Base-by-base conservation (phyloP, 37 sponge, comb jelly and placozoan genomes). In the Halisarca cf. caerulea region DNA sequence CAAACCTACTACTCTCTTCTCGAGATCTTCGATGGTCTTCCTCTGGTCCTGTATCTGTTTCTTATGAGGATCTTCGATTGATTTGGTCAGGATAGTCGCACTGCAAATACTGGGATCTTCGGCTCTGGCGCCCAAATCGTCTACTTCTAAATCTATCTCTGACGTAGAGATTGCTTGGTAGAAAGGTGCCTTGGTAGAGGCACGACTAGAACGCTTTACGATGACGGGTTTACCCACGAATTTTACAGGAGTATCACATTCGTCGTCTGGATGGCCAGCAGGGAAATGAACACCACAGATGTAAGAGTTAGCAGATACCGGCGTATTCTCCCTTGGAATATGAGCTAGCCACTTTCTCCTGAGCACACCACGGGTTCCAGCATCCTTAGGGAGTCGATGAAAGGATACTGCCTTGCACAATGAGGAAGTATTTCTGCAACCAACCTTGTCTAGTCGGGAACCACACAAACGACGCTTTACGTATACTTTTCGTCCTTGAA, bases 261-360 rank as follows among this genome's bases (percentile, higher is more conserved):
- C 71, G 27, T 2, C 71, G 33, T 69, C 53, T 4, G 79, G 53
- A 27, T 78, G 53, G 43, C 79, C 79, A 42, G 79, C 30, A 2
- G 47, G 79, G 28, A 78, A 78, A 78, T 78, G 79, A 47, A 78
- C 43, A 47, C 79, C 79, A 47, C 79, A 78, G 79, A 78, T 47
- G 54, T 78, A 78, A 47, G 51, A 44, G 79, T 78, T 78, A 51
- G 47, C 24, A 44, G 79, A 44, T 51, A 78, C 39, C 23, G 79
- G 79, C 4, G 54, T 78, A 51, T 51, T 42, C n/a, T 55, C 57
- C 11, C 57, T 55, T 55, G 57, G 57, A 20, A 55, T 55, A 20
- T 17, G 11, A 55, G 57, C 57, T 17, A 55, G 57, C 57, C 57
- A 55, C 57, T 55, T 11, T 55, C 17, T 55, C 57, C 57, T 55